Conservation (phyloP, 2,113 vertebrate genomes). For the Hippocampus mohnikei region DNA sequence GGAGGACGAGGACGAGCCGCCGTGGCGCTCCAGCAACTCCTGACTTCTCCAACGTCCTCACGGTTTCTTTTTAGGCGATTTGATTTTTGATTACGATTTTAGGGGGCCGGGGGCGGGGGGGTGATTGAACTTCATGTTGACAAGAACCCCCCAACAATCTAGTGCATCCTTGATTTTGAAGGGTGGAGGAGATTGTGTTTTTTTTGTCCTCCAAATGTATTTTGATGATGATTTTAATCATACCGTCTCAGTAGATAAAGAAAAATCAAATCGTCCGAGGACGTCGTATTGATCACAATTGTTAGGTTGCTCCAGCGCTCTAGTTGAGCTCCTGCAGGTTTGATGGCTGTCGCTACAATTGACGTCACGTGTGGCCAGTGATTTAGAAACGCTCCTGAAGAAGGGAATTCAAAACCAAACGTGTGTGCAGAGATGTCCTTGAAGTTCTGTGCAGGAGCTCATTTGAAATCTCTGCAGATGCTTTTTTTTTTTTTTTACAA, state of each 20-base stretch:
- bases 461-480: not conserved
- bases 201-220: not conserved
- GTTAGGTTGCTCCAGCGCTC: not conserved
- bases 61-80: not conserved
- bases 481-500: not conserved
- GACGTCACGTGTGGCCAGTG: not conserved
- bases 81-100: not conserved
- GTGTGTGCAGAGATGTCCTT: no score
- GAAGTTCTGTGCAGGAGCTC: not conserved
- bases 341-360: not conserved
- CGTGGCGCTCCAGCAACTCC: conserved; percentile 45
- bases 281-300: not conserved
- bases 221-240: not conserved
- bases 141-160: not conserved
- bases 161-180: no score
- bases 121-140: not conserved
- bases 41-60: not conserved
- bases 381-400: not conserved
- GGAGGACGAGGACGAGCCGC: conserved; percentile 27
- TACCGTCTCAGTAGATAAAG: not conserved
- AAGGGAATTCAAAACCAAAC: conserved; percentile 14
- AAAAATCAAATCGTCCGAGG: not conserved
- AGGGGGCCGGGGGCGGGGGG: not conserved
- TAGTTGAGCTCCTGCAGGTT: not conserved
- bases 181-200: not conserved